These are phyloP conservation scores for Drosophila busckii DNA, from an alignment of 1,140 invertebrate species.

Conservation along the genomic window DNA sequence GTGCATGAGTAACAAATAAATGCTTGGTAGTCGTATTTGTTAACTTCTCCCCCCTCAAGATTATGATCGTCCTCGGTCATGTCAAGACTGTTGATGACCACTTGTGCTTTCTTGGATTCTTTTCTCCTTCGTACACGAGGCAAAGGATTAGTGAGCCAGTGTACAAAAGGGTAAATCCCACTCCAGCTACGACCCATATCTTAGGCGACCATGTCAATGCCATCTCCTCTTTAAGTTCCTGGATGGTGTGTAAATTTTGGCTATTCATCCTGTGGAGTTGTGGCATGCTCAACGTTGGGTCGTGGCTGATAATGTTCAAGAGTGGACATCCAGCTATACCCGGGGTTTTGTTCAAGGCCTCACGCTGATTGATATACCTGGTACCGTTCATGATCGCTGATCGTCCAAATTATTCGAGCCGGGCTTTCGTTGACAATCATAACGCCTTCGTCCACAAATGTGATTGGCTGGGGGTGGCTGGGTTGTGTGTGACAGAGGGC, in stretches of 20 bases:
- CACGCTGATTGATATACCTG: no score
- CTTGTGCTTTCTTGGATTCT: neutral
- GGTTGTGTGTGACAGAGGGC: neutral
- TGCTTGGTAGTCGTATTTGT: no score
- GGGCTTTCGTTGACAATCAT: no score
- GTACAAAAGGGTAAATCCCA: neutral
- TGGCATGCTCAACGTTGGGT: conserved; percentile 5
- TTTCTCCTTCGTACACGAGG: neutral
- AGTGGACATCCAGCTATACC: neutral
- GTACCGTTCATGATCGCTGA: no score
- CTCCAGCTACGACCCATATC: conserved; percentile 6
- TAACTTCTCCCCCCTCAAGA: conserved; percentile 1
- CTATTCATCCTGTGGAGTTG: conserved; percentile 10
- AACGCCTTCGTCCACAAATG: neutral
- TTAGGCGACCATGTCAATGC: neutral
- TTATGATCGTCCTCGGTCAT: conserved; percentile 12
- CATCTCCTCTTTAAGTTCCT: conserved; percentile 7
- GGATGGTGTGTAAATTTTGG: neutral
- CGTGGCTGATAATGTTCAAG: conserved; percentile 6
- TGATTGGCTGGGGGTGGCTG: neutral
- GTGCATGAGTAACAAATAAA: no score
- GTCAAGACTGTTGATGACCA: neutral
- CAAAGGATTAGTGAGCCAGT: neutral
- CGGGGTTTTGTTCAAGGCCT: no score
- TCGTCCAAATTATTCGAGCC: no score